Conservation (phyloP, 2,888 invertebrate species). For the Diloba caeruleocephala region DNA sequence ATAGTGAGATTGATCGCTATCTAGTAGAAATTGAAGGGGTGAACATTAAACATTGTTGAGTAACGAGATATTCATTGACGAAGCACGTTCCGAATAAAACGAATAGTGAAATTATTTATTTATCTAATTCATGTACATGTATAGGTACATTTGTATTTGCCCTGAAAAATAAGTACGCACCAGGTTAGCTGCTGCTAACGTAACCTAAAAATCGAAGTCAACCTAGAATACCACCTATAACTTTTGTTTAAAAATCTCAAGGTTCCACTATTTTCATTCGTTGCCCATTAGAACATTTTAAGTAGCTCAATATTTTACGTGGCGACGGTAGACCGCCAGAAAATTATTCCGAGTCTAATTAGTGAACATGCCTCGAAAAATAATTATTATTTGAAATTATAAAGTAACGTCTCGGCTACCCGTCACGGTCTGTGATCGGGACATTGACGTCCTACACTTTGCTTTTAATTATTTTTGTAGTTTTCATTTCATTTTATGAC, state of each 20-base stretch:
- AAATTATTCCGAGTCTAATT: slow-evolving; percentile 76
- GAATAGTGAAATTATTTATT: no score
- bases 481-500: slow-evolving; percentile 63
- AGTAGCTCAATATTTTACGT: slow-evolving; percentile 44
- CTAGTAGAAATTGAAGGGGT: slow-evolving; percentile 30
- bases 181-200: no score
- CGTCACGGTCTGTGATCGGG: slow-evolving; percentile 79
- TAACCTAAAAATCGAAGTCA: no score
- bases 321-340: slow-evolving; percentile 48
- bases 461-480: slow-evolving; percentile 61
- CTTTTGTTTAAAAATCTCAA: background rate
- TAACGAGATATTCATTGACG: background rate
- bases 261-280: slow-evolving; percentile 18
- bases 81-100: background rate
- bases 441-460: slow-evolving; percentile 70
- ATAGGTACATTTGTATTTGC: no score
- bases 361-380: slow-evolving; percentile 75
- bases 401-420: slow-evolving; percentile 72
- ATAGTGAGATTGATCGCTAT: slow-evolving; percentile 41
- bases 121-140: no score
- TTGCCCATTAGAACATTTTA: slow-evolving; percentile 29
- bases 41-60: slow-evolving; percentile 30
- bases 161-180: no score
- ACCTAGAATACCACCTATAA: no score
- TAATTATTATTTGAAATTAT: slow-evolving; percentile 83